Percentiles rank a stretch among this genome's conserved stretches.
phyloP scores from a whole-genome alignment of 2,113 vertebrate species.

The Callithrix jacchus region DNA sequence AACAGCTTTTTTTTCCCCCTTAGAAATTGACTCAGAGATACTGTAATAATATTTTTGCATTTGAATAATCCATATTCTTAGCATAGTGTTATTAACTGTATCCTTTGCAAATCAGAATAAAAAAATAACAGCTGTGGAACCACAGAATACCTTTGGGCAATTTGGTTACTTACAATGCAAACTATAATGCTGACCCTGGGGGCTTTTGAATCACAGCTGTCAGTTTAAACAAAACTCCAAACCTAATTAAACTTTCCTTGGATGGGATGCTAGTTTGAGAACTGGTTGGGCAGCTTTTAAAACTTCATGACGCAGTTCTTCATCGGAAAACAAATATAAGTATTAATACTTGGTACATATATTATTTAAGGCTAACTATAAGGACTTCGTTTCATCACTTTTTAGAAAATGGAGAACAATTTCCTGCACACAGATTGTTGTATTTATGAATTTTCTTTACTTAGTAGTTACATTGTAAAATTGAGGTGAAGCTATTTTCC shows the following conservation, averaged over 20 bases:
- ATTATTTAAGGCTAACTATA: constrained; percentile 1
- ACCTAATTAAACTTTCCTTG: constrained; percentile 71
- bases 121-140: constrained; percentile 40
- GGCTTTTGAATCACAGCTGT: constrained; percentile 69
- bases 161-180: constrained; percentile 71
- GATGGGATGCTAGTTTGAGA: constrained; percentile 44
- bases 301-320: constrained; percentile 51
- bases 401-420: constrained; percentile 15
- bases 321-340: constrained; percentile 51
- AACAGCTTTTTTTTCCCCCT: background rate
- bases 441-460: background rate
- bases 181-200: constrained; percentile 46
- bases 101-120: constrained; percentile 67
- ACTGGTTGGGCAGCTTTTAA: constrained; percentile 70
- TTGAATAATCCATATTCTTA: constrained; percentile 53
- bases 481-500: background rate
- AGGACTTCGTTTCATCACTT: background rate
- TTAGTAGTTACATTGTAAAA: background rate
- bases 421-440: background rate
- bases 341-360: background rate
- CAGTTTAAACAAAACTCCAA: constrained; percentile 76
- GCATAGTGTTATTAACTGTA: background rate
- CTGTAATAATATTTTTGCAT: constrained; percentile 51
- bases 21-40: background rate
- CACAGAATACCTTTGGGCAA: constrained; percentile 64